Evolutionary conservation across 1,140 invertebrate species (phyloP), one percentile per base, ranked within the genome.

Genomic region (Zaprionus kolodkinae): DNA sequence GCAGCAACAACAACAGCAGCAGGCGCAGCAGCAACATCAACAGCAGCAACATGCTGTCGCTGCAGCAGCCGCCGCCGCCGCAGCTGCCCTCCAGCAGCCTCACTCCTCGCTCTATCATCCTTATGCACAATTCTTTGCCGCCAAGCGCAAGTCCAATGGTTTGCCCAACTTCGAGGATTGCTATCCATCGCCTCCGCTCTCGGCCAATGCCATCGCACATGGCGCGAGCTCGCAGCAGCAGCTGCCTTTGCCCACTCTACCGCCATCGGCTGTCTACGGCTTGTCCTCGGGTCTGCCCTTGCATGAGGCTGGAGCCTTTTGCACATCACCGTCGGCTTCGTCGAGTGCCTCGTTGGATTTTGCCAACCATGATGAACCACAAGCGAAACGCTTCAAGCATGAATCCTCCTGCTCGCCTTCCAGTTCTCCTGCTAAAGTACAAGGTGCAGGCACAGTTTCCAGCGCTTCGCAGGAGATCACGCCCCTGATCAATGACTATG

Each of bases 391-490:
- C 10, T 91, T 76, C 43, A 92, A 74, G 25, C 87, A 89, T 45
- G 86, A 90, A 27, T 78, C 89, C 21, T 91, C 91, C 78, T 91
- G 87, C 55, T 92, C 91, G 4, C 91, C 91, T 6, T 69, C 67
- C 40, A 91, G 84, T n/a, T 92, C 91, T n/a, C 91, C 91, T 21
- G 57, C 69, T 5, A 81, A 80, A 52, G 6, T 57, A 43, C 15
- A 81, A 45, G 43, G 43, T 11, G 94, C 69, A 94, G 36, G 43
- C 17, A 94, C 69, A 94, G 94, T 76, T 94, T 93, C 21, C 94
- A 94, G 7, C 10, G 94, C 94, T 13, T 94, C 94, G 4, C 94
- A 94, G 15, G 95, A 95, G 73, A 79, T 93, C 59, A 94, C 91
- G 67, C 94, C 89, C 72, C 92, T 91, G 74, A 93, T 94, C 62